Percentiles rank a stretch among this genome's conserved stretches.
phyloP scores from a whole-genome alignment of 2,797 vertebrate genomes.

The Anguilla marmorata region DNA sequence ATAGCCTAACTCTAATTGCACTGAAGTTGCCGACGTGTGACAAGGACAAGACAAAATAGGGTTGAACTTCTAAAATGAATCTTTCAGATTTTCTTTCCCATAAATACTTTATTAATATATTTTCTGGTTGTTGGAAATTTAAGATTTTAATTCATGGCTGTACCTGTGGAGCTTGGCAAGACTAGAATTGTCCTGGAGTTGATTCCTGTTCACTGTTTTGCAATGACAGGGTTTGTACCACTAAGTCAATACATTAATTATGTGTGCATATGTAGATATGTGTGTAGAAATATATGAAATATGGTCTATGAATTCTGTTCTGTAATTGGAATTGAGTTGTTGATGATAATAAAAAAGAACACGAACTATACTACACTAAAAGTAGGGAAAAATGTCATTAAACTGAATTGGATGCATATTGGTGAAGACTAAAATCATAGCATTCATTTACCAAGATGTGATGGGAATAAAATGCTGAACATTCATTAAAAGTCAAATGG shows the following conservation, averaged over 20 bases:
- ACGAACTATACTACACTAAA: too few species aligned
- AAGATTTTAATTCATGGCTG: not conserved
- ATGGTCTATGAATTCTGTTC: not conserved
- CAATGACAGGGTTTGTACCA: not conserved
- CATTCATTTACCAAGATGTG: too few species aligned
- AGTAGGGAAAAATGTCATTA: too few species aligned
- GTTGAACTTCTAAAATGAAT: not conserved
- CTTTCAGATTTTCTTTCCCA: not conserved
- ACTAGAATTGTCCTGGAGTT: not conserved
- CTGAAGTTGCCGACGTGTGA: not conserved
- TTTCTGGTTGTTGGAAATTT: not conserved
- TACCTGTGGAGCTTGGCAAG: not conserved
- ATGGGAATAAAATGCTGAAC: too few species aligned
- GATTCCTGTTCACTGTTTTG: not conserved
- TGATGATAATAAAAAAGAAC: too few species aligned
- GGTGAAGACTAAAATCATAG: too few species aligned
- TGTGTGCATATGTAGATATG: not conserved
- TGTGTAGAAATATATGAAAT: not conserved
- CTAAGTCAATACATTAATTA: not conserved
- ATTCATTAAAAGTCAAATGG: too few species aligned
- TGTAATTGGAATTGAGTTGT: not conserved
- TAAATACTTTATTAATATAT: not conserved
- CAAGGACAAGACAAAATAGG: not conserved
- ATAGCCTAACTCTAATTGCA: not conserved
- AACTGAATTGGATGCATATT: too few species aligned